A percentile compares a stretch with the other conserved stretches of the same genome.
Conservation (phyloP, 2,113 vertebrate genomes). For the Phycodurus eques region DNA sequence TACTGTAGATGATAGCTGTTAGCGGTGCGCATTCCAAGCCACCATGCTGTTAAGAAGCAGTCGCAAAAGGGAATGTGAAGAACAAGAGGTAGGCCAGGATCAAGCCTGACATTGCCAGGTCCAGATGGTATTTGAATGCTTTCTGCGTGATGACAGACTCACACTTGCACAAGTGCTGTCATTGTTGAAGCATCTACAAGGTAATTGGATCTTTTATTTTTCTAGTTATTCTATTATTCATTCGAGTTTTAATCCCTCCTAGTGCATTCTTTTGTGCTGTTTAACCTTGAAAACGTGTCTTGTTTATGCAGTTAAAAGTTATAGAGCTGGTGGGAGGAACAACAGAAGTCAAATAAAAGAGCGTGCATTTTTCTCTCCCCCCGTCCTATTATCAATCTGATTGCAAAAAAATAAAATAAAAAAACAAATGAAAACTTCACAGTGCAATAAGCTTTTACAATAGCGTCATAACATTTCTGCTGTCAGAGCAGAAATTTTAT, state of each 20-base stretch:
- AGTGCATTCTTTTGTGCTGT: background rate
- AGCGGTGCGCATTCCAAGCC: too few relatives aligned
- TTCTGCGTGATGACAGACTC: too few relatives aligned
- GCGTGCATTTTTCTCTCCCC: background rate
- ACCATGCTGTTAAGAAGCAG: too few relatives aligned
- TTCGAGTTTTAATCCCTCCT: background rate
- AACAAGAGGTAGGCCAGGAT: background rate
- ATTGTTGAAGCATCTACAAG: background rate
- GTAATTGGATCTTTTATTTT: background rate
- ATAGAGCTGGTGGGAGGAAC: background rate
- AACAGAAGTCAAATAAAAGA: conserved; percentile 5
- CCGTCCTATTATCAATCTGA: background rate
- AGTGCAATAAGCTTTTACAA: conserved; percentile 8
- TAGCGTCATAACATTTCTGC: background rate
- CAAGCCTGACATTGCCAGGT: background rate
- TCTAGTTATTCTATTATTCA: background rate
- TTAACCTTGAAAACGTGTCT: background rate
- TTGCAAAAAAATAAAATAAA: background rate
- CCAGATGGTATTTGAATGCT: background rate
- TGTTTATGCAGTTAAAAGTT: conserved; percentile 5
- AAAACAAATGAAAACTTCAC: conserved; percentile 4
- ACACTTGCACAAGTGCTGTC: too few relatives aligned
- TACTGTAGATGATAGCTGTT: background rate
- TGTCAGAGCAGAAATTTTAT: conserved; percentile 7
- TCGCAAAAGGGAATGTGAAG: too few relatives aligned